Evolutionary conservation across 2,797 vertebrate species (phyloP), one percentile per base, ranked within the genome.

Genomic region (Loris lydekkerianus): DNA sequence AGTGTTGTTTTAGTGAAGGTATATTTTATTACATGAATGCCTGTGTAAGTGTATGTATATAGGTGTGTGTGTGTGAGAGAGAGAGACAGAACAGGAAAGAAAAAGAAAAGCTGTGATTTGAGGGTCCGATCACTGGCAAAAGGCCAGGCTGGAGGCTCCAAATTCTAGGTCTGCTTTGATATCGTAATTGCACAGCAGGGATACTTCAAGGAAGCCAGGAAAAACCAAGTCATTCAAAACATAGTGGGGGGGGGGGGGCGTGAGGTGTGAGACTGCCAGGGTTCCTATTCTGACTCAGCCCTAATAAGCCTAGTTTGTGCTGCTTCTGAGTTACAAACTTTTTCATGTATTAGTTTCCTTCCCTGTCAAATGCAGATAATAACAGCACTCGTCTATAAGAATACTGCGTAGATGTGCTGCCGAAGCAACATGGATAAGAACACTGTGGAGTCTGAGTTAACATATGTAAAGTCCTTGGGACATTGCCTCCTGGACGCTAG

Each of bases 161-260:
- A 34, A 31, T 73, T 80, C 31, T 76, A 83, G 37, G 58, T 72
- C 27, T 18, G 37, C 46, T 56, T 90, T 82, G 63, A 43, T 40
- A 89, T 65, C 56, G 86, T 86, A 92, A 34, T 72, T 65, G 78
- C 60, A 87, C 25, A 27, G 56, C 31, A 77, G 73, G 76, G 11
- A 78, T 23, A 11, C 76, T 69, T 72, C 25, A 37, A 53, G 40
- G 14, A 15, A 77, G 43, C 63, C 65, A 87, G 83, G 58, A 72
- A 80, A 58, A 91, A 34, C 29, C 15, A 58, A 49, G 18, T 75
- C 67, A 91, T 81, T 95, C 15, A 65, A 89, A 80, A 75, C n/a
- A 49, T 20, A 93, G 60, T 23, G 84, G 29, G 58, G 27, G 2
- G 4, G 58, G 23, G 29, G 58, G 27, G 1, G 4, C 46, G 23